Percentiles rank a stretch among this genome's conserved stretches.
Conservation (phyloP, 2,888 invertebrate genomes). For the Iselma pallidipennis region DNA sequence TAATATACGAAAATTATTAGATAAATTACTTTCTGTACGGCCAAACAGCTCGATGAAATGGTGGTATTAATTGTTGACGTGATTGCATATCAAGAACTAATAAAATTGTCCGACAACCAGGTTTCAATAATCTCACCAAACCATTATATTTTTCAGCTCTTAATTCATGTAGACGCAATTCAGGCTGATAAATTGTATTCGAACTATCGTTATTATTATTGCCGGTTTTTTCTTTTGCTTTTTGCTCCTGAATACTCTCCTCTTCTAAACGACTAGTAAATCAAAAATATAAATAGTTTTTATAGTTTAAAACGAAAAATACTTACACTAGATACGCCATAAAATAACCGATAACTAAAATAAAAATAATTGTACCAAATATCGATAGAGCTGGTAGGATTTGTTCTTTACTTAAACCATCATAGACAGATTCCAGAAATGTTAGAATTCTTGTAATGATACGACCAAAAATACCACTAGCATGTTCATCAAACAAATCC, state of each 20-base stretch:
- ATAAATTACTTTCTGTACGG: constrained; percentile 86
- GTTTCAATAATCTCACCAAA: constrained; percentile 87
- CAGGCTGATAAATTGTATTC: constrained; percentile 58
- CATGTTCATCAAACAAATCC: constrained; percentile 81
- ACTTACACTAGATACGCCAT: constrained; percentile 81
- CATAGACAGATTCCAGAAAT: constrained; percentile 71
- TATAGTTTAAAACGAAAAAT: constrained; percentile 7
- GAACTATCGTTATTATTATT: constrained; percentile 46
- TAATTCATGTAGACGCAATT: constrained; percentile 86
- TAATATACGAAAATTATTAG: neutral
- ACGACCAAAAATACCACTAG: constrained; percentile 71
- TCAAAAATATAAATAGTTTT: constrained; percentile 1
- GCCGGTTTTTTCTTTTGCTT: constrained; percentile 57
- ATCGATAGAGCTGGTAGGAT: constrained; percentile 79
- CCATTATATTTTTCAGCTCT: constrained; percentile 95
- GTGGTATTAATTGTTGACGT: constrained; percentile 82
- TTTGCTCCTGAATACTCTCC: constrained; percentile 60
- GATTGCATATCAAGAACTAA: constrained; percentile 88
- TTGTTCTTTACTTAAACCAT: constrained; percentile 76
- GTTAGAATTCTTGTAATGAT: constrained; percentile 68
- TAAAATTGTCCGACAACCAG: constrained; percentile 93
- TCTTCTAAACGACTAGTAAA: constrained; percentile 62
- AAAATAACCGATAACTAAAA: constrained; percentile 78
- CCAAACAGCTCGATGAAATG: constrained; percentile 93
- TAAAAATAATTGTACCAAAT: constrained; percentile 75